Base-by-base conservation (phyloP, 2,888 invertebrate genomes). In the Apamea epomidion region DNA sequence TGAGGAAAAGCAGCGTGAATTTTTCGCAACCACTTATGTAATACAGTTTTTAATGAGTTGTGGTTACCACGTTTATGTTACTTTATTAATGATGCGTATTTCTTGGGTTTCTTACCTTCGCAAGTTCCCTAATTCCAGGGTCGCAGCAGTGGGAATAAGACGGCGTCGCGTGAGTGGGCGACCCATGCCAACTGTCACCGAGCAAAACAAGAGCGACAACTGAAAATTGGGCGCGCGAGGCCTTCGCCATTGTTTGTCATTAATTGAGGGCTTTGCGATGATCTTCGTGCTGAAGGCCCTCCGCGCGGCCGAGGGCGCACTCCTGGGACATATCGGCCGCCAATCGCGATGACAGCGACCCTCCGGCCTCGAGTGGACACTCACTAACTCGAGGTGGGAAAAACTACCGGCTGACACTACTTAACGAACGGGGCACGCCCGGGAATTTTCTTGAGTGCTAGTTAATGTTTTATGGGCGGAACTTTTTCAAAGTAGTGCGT, bases 401-500 rank as follows among this genome's bases (percentile, higher is more conserved):
- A 96, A 97, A 96, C 96, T 96, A 96, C 96, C 93, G 94, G 93
- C 95, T 95, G 96, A 95, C 96, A 96, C 94, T 96, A 96, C 96
- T 96, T 97, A 97, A 95, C 96, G 95, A 95, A 95, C 95, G 93
- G 95, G 94, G 93, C 94, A 95, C 93, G 92, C 94, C 91, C 95
- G 95, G 95, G 96, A 94, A 96, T 96, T 96, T 95, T 96, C 96
- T 96, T 96, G 97, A 97, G 97, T 97, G 97, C 96, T 96, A 96
- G 97, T 97, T 97, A 97, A 97, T 97, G 97, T 97, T 97, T 97
- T 95, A 97, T 97, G 95, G 97, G 96, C 94, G 96, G 95, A 96
- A 96, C 96, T 97, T 97, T 96, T 97, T 95, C 95, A 93, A 95
- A 95, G 94, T 95, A 95, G 95, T 95, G 95, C 93, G 94, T 95